These are phyloP conservation scores for Caenorhabditis wallacei DNA, from an alignment of 2,888 invertebrate genomes.

Conservation along the genomic window DNA sequence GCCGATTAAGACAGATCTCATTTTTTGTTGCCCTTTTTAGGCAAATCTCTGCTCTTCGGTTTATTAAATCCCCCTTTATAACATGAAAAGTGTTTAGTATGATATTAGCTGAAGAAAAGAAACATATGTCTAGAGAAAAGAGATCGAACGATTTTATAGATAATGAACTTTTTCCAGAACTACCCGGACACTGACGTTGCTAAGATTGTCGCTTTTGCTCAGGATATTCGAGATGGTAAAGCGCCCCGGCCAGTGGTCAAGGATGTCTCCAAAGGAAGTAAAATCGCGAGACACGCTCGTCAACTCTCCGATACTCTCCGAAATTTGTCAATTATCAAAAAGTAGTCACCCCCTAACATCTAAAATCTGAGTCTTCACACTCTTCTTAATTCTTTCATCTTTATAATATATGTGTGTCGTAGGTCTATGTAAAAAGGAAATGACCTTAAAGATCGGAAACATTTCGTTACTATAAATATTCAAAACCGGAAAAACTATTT, in stretches of 20 bases:
- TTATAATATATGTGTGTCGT: slow-evolving; percentile 3
- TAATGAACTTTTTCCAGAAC: slow-evolving; percentile 69
- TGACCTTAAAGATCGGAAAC: slow-evolving; percentile 42
- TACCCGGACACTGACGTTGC: slow-evolving; percentile 77
- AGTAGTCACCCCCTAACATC: too few relatives aligned
- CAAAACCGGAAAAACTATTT: background rate
- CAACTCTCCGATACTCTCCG: slow-evolving; percentile 64
- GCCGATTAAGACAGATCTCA: background rate
- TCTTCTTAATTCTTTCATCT: background rate
- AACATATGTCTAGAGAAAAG: background rate
- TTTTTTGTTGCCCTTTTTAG: slow-evolving; percentile 10
- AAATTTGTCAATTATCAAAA: slow-evolving; percentile 59
- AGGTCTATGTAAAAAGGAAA: slow-evolving; percentile 6
- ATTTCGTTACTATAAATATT: slow-evolving; percentile 33
- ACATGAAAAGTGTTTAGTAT: background rate
- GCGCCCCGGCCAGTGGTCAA: slow-evolving; percentile 9
- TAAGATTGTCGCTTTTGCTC: slow-evolving; percentile 72
- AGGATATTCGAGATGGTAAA: slow-evolving; percentile 73
- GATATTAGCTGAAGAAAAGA: background rate
- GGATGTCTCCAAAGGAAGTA: slow-evolving; percentile 53
- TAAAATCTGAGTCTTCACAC: too few relatives aligned
- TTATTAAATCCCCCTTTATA: slow-evolving; percentile 3
- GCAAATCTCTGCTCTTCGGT: slow-evolving; percentile 18
- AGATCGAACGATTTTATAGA: slow-evolving; percentile 5
- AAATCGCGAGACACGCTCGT: slow-evolving; percentile 55